Evolutionary conservation across 2,797 vertebrate species (phyloP), one percentile per base, ranked within the genome.

Genomic region (Intellagama lesueurii): DNA sequence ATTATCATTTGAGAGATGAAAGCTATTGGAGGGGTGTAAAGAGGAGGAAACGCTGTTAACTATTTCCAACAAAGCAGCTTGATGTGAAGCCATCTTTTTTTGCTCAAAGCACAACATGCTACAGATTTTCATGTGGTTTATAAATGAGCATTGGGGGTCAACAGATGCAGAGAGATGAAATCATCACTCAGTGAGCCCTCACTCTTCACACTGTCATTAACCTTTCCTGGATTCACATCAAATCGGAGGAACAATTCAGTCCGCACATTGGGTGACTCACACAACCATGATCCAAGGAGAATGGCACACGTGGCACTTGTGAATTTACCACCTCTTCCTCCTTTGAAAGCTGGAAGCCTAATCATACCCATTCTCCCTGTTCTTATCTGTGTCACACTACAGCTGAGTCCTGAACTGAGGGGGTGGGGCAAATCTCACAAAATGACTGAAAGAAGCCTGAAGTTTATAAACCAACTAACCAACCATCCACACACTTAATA

Each of bases 1-100:
- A 70, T 5, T 92, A 87, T 22, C 0, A 76, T 76, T 85, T 64
- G 44, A 80, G 64, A 47, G 47, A 86, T n/a, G 66, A 56, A 93
- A 89, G 6, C 0, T 90, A 87, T 47, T 44, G 90, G 76, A 68
- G 69, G 88, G 32, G 30, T 64, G 60, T 4, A 85, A 77, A 81
- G 2, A 89, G 64, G 79, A 84, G 79, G 64, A 89, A 0, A 77
- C 0, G 0, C 28, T 30, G 0, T 0, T 77, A 83, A 91, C 7
- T 16, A 64, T 82, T 75, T 78, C 60, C 84, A 68, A 16, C 83
- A 66, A 68, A 76, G 12, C 11, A 90, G 60, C n/a, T 12, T 47
- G 12, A 81, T 1, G 0, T 1, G 56, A 90, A 32, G 4, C 68
- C 86, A 47, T 12, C 75, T 28, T 79, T 64, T 56, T 87, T 26